These are phyloP conservation scores for Agrotis exclamationis DNA, from an alignment of 2,888 invertebrate species.

Conservation along the genomic window DNA sequence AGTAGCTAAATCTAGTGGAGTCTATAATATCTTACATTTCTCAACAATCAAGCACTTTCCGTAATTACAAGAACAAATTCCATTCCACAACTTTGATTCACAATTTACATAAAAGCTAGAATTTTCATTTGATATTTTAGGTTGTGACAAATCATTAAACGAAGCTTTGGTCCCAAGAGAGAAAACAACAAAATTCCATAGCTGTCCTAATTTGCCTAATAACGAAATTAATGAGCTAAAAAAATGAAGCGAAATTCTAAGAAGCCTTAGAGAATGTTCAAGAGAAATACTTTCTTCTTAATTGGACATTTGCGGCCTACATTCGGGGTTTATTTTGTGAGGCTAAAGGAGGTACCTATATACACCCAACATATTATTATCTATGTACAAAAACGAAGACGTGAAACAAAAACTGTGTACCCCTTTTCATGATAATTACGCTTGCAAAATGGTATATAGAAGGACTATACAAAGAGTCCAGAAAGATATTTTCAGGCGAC, in stretches of 20 bases:
- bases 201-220: constrained; percentile 14
- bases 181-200: constrained; percentile 4
- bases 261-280: constrained; percentile 20
- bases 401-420: too few relatives aligned
- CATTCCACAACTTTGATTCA: background rate
- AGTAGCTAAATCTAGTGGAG: background rate
- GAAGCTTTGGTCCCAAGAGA: constrained; percentile 7
- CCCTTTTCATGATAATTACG: too few relatives aligned
- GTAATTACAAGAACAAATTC: background rate
- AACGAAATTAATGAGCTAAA: constrained; percentile 55
- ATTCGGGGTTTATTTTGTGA: constrained; percentile 32
- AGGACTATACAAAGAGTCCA: too few relatives aligned
- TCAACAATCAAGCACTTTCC: background rate
- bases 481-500: too few relatives aligned
- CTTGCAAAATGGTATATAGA: too few relatives aligned
- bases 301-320: constrained; percentile 51
- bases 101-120: background rate
- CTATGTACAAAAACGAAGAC: too few relatives aligned
- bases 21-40: background rate
- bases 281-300: constrained; percentile 47
- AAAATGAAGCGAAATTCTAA: constrained; percentile 34
- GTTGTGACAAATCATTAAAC: background rate
- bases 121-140: constrained; percentile 14
- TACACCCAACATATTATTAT: too few relatives aligned
- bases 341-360: background rate